Evolutionary conservation across 2,113 vertebrate genomes (phyloP).

Genomic region (Ailurus styani): DNA sequence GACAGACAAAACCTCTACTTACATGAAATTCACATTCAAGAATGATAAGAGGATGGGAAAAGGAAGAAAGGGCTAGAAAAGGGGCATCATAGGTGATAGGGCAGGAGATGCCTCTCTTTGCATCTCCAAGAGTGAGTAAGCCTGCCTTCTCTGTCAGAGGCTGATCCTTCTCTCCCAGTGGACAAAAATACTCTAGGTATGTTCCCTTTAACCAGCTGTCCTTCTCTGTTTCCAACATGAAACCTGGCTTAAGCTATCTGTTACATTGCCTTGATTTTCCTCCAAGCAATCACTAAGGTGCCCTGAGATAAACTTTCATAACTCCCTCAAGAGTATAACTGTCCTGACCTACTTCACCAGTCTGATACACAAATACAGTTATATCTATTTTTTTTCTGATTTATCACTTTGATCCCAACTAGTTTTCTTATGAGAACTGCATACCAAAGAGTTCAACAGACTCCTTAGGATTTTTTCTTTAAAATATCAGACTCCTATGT

Average conservation of each 20-base stretch:
- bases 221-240: neutral
- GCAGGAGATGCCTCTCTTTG: neutral
- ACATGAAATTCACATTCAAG: neutral
- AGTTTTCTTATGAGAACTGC: neutral
- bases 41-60: neutral
- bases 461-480: neutral
- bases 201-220: neutral
- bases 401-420: neutral
- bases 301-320: slow-evolving; percentile 7
- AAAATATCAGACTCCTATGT: neutral
- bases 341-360: neutral
- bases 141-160: neutral
- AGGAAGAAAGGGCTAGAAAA: neutral
- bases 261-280: slow-evolving; percentile 3
- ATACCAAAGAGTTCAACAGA: neutral
- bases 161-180: neutral
- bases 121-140: neutral
- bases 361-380: slow-evolving; percentile 10
- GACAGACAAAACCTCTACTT: neutral
- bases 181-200: neutral
- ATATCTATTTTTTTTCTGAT: neutral
- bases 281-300: slow-evolving; percentile 26
- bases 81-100: too few species aligned
- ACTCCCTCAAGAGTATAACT: slow-evolving; percentile 6
- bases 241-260: neutral